Percentiles rank a stretch among this genome's conserved stretches.
Evolutionary conservation across 2,113 vertebrate species (phyloP).

Genomic region (Aix galericulata): DNA sequence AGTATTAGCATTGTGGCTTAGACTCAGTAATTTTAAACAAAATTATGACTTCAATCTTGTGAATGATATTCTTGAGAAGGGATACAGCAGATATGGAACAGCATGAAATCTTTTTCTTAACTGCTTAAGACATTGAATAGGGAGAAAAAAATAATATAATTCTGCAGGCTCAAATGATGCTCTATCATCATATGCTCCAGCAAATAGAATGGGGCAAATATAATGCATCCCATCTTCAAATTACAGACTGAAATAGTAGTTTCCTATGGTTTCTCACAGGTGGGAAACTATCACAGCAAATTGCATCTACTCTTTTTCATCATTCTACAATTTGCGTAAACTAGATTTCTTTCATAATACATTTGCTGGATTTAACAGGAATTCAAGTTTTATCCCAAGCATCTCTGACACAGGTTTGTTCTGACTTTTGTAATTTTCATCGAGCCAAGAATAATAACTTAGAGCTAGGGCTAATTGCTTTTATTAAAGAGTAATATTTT

Average conservation of each 20-base stretch:
- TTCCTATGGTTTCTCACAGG: background rate
- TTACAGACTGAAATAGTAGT: background rate
- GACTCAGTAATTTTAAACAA: background rate
- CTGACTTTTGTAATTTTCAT: background rate
- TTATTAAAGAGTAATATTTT: too few relatives aligned
- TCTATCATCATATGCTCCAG: background rate
- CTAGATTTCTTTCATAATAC: background rate
- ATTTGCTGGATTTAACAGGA: background rate
- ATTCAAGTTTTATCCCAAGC: background rate
- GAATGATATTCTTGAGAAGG: background rate
- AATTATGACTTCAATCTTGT: background rate
- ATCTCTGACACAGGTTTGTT: background rate
- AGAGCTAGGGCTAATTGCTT: background rate
- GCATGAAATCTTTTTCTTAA: background rate
- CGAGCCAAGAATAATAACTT: background rate
- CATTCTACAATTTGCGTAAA: background rate
- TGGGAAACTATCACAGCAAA: background rate
- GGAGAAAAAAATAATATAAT: background rate
- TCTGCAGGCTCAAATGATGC: fast-evolving
- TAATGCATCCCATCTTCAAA: background rate
- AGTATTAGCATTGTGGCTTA: background rate
- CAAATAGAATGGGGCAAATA: background rate
- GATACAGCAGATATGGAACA: background rate
- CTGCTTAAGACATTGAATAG: background rate
- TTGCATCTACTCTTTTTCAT: background rate